Percentiles rank a stretch among this genome's conserved stretches.
Conservation (phyloP, 2,888 invertebrate genomes). For the Rotaria magnacalcarata region DNA sequence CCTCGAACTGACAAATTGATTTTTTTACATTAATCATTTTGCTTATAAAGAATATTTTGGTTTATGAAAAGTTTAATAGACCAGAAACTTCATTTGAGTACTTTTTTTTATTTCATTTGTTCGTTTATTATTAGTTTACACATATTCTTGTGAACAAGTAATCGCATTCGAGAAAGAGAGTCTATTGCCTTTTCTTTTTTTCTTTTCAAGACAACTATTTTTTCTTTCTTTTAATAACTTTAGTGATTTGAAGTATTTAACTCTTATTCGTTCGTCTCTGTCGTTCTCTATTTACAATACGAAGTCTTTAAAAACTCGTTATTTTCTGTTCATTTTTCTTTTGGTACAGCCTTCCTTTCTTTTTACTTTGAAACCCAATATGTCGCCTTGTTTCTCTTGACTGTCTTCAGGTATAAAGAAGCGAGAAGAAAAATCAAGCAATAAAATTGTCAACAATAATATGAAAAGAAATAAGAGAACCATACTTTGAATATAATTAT, state of each 20-base stretch:
- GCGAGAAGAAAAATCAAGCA: neutral
- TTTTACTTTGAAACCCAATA: neutral
- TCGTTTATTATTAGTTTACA: neutral
- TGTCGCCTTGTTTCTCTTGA: neutral
- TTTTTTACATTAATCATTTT: neutral
- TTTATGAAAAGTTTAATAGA: neutral
- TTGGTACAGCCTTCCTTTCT: neutral
- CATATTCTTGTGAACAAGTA: neutral
- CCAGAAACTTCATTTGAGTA: neutral
- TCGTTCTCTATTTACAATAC: neutral
- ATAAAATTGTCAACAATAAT: neutral
- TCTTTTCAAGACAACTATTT: neutral
- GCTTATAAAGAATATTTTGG: neutral
- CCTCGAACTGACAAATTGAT: neutral
- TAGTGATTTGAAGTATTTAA: neutral
- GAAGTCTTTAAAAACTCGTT: neutral
- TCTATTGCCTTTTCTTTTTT: neutral
- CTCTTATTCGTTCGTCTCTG: neutral
- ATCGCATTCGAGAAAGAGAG: neutral
- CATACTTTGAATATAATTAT: neutral
- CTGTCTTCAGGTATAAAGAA: neutral
- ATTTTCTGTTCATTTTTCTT: neutral
- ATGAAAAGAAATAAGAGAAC: neutral
- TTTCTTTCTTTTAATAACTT: neutral
- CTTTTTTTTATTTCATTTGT: neutral